Base-by-base conservation (phyloP, 2,888 invertebrate genomes). In the Thymelicus sylvestris region DNA sequence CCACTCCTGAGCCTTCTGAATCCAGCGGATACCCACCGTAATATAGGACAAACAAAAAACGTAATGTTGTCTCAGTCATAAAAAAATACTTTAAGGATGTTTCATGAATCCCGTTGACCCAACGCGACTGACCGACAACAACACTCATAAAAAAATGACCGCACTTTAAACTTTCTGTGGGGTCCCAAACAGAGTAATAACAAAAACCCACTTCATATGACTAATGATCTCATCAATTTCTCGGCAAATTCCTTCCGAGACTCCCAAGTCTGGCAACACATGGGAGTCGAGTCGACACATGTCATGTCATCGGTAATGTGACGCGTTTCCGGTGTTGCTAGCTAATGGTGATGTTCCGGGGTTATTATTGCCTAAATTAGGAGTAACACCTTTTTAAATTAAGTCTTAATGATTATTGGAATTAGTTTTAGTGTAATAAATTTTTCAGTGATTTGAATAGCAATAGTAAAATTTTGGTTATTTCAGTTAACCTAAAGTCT, bases 141-240 rank as follows among this genome's bases (percentile, higher is more conserved):
- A 69, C n/a, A 24, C 62, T 31, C 64, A 19, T 15, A 61, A 69
- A 69, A 60, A 62, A 62, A 15, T 19, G 48, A 39, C 64, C 63
- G 41, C 67, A 60, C 64, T 62, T 52, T 57, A 68, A 47, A 68
- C 41, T 63, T 31, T 62, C 68, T 87, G 92, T 92, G 92, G 79
- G 92, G 92, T 92, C 92, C 80, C 64, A 79, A 79, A 79, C 78
- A 73, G 68, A 67, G 52, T 67, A 72, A 75, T 64, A 68, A 73
- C 75, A 80, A 69, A 82, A 85, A 81, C 79, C 77, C 83, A 83
- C 84, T 86, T 82, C 85, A 86, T 81, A 86, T 87, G 88, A 89
- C 86, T 91, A 89, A 93, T 91, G 91, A 89, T 87, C 89, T 88
- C 92, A 89, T 91, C 91, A 89, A 86, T 87, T 86, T 86, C 85